These are phyloP conservation scores for Octodonta nipae DNA, from an alignment of 2,888 invertebrate genomes.

Conservation along the genomic window DNA sequence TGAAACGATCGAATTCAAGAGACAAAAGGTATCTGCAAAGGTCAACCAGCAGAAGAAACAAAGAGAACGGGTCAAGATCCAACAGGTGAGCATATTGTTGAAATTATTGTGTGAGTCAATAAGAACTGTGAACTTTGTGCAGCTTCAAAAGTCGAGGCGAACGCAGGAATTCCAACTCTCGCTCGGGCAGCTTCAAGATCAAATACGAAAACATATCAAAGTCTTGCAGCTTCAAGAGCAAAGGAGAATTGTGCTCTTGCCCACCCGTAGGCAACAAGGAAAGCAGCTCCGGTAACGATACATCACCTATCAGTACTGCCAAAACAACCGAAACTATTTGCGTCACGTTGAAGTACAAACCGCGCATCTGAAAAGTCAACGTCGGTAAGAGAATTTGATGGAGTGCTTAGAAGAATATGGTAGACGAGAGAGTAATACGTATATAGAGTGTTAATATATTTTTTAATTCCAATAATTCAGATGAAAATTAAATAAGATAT, in stretches of 20 bases:
- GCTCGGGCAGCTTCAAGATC: slow-evolving; percentile 31
- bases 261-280: slow-evolving; percentile 18
- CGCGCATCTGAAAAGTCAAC: too few relatives aligned
- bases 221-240: slow-evolving; percentile 34
- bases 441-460: too few relatives aligned
- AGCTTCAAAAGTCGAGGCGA: slow-evolving; percentile 32
- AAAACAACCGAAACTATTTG: slow-evolving; percentile 33
- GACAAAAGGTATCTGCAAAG: slow-evolving; percentile 40
- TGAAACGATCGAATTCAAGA: slow-evolving; percentile 43
- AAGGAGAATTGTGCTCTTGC: slow-evolving; percentile 32
- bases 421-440: too few relatives aligned
- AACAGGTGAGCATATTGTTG: slow-evolving; percentile 33
- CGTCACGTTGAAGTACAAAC: slow-evolving; percentile 35
- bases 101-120: too few relatives aligned
- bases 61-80: slow-evolving; percentile 41
- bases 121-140: too few relatives aligned
- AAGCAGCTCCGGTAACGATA: slow-evolving; percentile 10
- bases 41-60: slow-evolving; percentile 43
- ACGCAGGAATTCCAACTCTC: slow-evolving; percentile 27
- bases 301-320: slow-evolving; percentile 15
- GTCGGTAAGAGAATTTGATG: too few relatives aligned
- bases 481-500: too few relatives aligned
- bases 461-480: too few relatives aligned
- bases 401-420: too few relatives aligned
- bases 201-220: slow-evolving; percentile 33